Evolutionary conservation across 2,113 vertebrate genomes (phyloP), one percentile per base, ranked within the genome.

Genomic region (Tyto alba): DNA sequence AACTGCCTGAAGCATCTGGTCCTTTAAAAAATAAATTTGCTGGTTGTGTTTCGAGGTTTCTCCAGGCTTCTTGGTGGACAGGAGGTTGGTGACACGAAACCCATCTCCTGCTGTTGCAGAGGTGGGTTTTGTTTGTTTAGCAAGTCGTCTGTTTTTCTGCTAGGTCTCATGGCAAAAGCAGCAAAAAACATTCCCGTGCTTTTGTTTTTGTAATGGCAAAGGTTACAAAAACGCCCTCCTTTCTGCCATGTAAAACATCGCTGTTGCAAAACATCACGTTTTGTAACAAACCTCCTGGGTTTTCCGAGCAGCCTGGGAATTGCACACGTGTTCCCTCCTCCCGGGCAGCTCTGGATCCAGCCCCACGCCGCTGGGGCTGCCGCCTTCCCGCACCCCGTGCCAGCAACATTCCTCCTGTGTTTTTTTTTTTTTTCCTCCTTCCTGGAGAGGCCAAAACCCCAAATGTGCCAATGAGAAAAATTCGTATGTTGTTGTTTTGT

Each of bases 401-500:
- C 88, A 67, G 63, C 40, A 16, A 48, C 85, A 59, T 79, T 75
- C 89, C 69, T 55, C 38, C 68, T 21, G 12, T 13, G 43, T 47
- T 81, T 87, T n/a, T n/a, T n/a, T n/a, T n/a, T n/a, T n/a, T n/a
- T n/a, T 53, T 55, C 40, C 76, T 95, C 90, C 90, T 84, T 90
- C 76, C 56, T 34, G 48, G 52, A 45, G 79, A 68, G 87, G 67
- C 83, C 38, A 3, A 19, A 89, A 66, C 36, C 72, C 69, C 2
- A 36, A 20, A 63, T 1, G 5, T 34, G 57, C 73, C 63, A n/a
- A 17, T 0, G 27, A 25, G 50, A 14, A 25, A 73, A 60, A 43
- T 16, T n/a, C 2, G 0, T 3, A 2, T 2, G 1, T 1, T 56
- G n/a, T n/a, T n/a, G n/a, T n/a, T n/a, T n/a, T n/a, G n/a, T 78